Evolutionary conservation across 1,140 invertebrate species (phyloP), one percentile per base, ranked within the genome.

Genomic region (Diuraphis noxia): DNA sequence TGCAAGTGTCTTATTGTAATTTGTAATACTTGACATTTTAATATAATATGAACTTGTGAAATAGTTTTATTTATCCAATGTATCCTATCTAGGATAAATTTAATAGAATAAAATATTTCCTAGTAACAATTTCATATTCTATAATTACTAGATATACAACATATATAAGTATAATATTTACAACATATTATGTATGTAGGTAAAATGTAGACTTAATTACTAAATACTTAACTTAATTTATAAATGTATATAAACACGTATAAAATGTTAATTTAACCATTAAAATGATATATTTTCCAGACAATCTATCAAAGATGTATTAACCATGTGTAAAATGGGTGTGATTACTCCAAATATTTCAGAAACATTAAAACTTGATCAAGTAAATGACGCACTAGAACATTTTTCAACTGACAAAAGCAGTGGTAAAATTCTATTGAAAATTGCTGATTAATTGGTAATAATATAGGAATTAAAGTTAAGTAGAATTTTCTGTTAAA

Each of bases 271-370:
- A 30, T 40, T 82, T 40, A 82, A 82, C 23, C 23, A 81, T 41
- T 82, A n/a, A 82, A 43, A n/a, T 25, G 1, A 86, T 41, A 85
- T 25, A 13, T 77, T 84, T 92, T 94, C 92, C 92, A 93, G 94
- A 84, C 93, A 94, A 93, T 92, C 93, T 43, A 93, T 95, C 13
- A 93, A 93, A 92, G 94, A 95, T 93, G 94, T 94, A 17, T 93
- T 95, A 91, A 94, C 94, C 46, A 94, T 95, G 94, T 94, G 93
- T 91, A 93, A 94, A 82, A 94, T 94, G 92, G 93, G 93, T 17
- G 92, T 94, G 38, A 94, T 95, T 52, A 93, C 92, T 25, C 95
- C 95, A 25, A 93, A 93, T 91, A 93, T 94, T 25, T 94, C 94
- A 23, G 93, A 93, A 87, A 92, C 92, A 43, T 95, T 93, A 92